Evolutionary conservation across 2,113 vertebrate species (phyloP), one percentile per base, ranked within the genome.

Genomic region (Lichenostomus cassidix): DNA sequence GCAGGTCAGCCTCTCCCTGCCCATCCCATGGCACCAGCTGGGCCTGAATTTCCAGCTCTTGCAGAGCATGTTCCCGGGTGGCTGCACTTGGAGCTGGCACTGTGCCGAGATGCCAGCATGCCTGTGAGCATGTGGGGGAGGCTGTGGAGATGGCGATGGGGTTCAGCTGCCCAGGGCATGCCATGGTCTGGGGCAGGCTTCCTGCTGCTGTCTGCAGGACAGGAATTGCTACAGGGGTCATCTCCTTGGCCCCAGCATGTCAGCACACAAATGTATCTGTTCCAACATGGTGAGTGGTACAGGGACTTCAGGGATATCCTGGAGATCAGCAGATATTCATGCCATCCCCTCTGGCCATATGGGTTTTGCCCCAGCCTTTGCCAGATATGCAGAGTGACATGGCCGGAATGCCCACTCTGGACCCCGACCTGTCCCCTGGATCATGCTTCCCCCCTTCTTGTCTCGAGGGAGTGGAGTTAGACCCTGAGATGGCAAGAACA

Each of bases 121-220:
- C 58, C 85, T 20, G 3, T 22, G 41, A 64, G 58, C 0, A 0
- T 27, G 59, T 0, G 0, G 0, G 6, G 86, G 18, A 5, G 11
- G 15, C 44, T 20, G 11, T 1, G 0, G 52, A 73, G 47, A 5
- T 21, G 31, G 31, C 0, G 0, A 4, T 12, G 44, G 31, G 31
- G 9, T 46, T 33, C 22, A n/a, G 37, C 37, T 41, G 33, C 52
- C 46, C 29, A 3, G 80, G 50, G 20, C 12, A 46, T 27, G 70
- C 50, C 22, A 33, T 3, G 16, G 49, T 33, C 55, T 69, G 47
- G 44, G n/a, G 10, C 22, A 70, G n/a, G 50, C 20, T 27, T 63
- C 33, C 55, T 78, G 62, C 71, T 46, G 76, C 33, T 58, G 3
- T 22, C 44, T 75, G 63, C 59, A 75, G 64, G 60, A 74, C 39